A percentile compares a stretch with the other conserved stretches of the same genome.
Evolutionary conservation across 2,888 invertebrate species (phyloP).

Genomic region (Mythimna lalbum): DNA sequence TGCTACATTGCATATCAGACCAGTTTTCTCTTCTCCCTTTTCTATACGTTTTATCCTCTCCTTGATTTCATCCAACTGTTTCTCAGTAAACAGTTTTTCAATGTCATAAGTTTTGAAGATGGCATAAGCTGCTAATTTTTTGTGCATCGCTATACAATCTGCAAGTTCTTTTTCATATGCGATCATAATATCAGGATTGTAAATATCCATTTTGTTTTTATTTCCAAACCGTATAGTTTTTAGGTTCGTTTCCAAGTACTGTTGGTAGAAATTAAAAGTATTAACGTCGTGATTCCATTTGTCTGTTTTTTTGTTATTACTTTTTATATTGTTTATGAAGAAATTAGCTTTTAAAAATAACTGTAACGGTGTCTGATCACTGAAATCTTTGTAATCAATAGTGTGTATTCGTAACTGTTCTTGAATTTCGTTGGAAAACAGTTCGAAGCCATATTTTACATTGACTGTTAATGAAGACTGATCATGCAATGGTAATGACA

Average conservation of each 20-base stretch:
- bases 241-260: constrained; percentile 47
- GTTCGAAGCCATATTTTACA: not conserved
- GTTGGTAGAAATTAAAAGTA: constrained; percentile 43
- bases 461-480: not conserved
- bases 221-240: constrained; percentile 43
- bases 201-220: constrained; percentile 42
- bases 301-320: not conserved
- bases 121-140: not conserved
- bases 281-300: constrained; percentile 40
- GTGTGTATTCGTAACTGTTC: not conserved
- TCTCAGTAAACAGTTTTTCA: constrained; percentile 1
- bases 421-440: too few species aligned
- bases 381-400: not conserved
- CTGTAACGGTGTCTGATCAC: not conserved
- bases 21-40: constrained; percentile 40
- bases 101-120: not conserved
- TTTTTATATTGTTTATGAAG: constrained; percentile 30
- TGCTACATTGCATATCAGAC: constrained; percentile 33
- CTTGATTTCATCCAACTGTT: constrained; percentile 21
- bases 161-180: constrained; percentile 38
- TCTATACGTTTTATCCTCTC: constrained; percentile 18
- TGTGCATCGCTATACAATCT: constrained; percentile 43
- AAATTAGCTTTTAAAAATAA: constrained; percentile 38
- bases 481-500: too few species aligned
- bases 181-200: constrained; percentile 25